A percentile compares a stretch with the other conserved stretches of the same genome.
These are phyloP conservation scores for Xiphydria camelus DNA, from an alignment of 2,888 invertebrate species.

Conservation along the genomic window DNA sequence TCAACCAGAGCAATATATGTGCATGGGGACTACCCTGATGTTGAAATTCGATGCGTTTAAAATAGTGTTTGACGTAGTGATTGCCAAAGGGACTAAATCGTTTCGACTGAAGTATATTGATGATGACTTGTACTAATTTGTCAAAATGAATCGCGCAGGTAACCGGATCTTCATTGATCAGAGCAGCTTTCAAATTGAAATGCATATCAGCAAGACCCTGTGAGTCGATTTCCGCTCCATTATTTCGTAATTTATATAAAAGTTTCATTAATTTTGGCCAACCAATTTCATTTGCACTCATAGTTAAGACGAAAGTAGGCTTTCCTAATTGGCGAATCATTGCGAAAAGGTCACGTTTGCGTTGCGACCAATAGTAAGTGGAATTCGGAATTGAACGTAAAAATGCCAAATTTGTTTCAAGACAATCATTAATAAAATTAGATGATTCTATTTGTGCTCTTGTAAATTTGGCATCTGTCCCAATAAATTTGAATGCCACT, in stretches of 20 bases:
- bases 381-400: no score
- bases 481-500: conserved; percentile 37
- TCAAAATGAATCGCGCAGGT: conserved; percentile 1
- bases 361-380: conserved; percentile 3
- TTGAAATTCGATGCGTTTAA: conserved; percentile 25
- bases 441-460: conserved; percentile 37
- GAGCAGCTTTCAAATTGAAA: conserved; percentile 13
- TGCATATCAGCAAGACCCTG: conserved; percentile 3
- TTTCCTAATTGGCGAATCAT: conserved; percentile 45
- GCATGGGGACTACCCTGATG: conserved; percentile 3
- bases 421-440: conserved; percentile 34
- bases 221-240: neutral
- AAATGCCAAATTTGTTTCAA: conserved; percentile 27
- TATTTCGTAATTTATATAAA: conserved; percentile 38
- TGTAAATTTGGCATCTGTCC: conserved; percentile 34
- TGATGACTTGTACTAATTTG: conserved; percentile 13
- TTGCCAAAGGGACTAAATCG: conserved; percentile 18
- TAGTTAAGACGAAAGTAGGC: conserved; percentile 48
- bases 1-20: conserved; percentile 2
- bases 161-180: conserved; percentile 23
- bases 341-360: conserved; percentile 15
- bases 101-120: neutral
- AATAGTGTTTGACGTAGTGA: conserved; percentile 20
- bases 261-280: conserved; percentile 44
- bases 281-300: conserved; percentile 52